phyloP scores from a whole-genome alignment of 2,113 vertebrate genomes.

The Etheostoma cragini region DNA sequence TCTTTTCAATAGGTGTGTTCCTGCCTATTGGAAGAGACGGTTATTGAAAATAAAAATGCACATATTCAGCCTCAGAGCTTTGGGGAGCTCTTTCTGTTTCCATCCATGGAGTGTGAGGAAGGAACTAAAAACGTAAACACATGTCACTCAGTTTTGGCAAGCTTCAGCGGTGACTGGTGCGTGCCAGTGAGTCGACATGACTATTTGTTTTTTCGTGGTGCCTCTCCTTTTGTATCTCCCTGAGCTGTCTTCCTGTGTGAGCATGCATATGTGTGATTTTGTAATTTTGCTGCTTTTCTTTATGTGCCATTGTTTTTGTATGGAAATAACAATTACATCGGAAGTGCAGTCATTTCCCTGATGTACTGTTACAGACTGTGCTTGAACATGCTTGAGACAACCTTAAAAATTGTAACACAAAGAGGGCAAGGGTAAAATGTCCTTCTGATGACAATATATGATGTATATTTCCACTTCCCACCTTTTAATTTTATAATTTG shows the following conservation, averaged over 20 bases:
- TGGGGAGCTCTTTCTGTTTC: conserved; percentile 63
- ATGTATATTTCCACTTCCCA: not conserved
- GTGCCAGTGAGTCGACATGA: conserved; percentile 35
- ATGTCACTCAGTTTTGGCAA: conserved; percentile 66
- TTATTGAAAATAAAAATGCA: conserved; percentile 73
- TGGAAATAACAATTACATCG: not conserved
- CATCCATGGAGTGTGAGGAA: conserved; percentile 57
- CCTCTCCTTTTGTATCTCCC: conserved; percentile 10
- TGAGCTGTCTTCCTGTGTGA: conserved; percentile 10
- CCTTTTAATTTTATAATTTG: not conserved
- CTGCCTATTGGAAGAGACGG: conserved; percentile 63
- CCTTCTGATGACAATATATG: not conserved
- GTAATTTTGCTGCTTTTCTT: not conserved
- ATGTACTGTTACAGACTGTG: not conserved
- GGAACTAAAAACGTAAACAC: conserved; percentile 71
- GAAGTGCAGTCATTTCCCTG: not conserved
- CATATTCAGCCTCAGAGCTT: conserved; percentile 68
- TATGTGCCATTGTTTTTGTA: not conserved
- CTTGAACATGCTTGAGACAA: not conserved
- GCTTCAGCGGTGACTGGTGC: conserved; percentile 57
- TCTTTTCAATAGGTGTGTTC: conserved; percentile 43
- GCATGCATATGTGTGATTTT: not conserved
- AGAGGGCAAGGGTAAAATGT: not conserved
- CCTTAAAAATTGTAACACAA: not conserved
- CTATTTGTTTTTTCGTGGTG: conserved; percentile 28